Evolutionary conservation across 2,113 vertebrate species (phyloP).

Genomic region (Eretmochelys imbricata): DNA sequence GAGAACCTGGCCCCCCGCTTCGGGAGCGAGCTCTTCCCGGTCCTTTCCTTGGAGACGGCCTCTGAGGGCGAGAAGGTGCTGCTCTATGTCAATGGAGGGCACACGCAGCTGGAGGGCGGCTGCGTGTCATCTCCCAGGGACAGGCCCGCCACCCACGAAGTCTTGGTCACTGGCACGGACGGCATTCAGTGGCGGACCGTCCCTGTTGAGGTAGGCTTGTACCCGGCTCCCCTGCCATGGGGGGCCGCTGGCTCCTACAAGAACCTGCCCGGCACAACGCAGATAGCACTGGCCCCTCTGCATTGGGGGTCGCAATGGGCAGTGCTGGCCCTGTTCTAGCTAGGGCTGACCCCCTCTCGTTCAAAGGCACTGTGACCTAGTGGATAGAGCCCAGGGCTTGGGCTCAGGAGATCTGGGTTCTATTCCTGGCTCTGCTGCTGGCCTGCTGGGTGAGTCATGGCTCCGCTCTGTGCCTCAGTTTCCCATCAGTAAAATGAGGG

Average conservation of each 20-base stretch:
- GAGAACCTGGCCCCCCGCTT: slow-evolving; percentile 86
- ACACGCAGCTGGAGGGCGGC: not conserved
- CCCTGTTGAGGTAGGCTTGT: not conserved
- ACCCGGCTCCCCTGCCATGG: accelerated
- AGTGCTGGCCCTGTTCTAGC: too few relatives aligned
- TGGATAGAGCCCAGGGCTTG: not conserved
- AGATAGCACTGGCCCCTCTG: accelerated
- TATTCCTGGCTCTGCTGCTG: not conserved
- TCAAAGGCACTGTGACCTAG: not conserved
- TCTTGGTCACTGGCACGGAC: slow-evolving; percentile 82
- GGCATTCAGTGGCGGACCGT: slow-evolving; percentile 86
- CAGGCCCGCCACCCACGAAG: slow-evolving; percentile 70
- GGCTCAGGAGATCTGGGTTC: not conserved
- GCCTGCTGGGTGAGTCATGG: not conserved
- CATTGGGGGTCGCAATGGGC: not conserved
- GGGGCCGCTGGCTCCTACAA: not conserved
- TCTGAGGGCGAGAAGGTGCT: slow-evolving; percentile 68
- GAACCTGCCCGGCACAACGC: too few relatives aligned
- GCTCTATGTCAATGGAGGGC: slow-evolving; percentile 42
- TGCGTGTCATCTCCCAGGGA: accelerated
- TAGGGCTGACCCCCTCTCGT: not conserved
- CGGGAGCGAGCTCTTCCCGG: slow-evolving; percentile 80
- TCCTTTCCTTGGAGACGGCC: slow-evolving; percentile 68
- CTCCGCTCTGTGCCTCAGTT: not conserved
- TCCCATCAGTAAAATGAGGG: not conserved